Percentiles rank a stretch among this genome's conserved stretches.
Conservation (phyloP, 2,797 vertebrate genomes). For the Enteromius trimaculatus region DNA sequence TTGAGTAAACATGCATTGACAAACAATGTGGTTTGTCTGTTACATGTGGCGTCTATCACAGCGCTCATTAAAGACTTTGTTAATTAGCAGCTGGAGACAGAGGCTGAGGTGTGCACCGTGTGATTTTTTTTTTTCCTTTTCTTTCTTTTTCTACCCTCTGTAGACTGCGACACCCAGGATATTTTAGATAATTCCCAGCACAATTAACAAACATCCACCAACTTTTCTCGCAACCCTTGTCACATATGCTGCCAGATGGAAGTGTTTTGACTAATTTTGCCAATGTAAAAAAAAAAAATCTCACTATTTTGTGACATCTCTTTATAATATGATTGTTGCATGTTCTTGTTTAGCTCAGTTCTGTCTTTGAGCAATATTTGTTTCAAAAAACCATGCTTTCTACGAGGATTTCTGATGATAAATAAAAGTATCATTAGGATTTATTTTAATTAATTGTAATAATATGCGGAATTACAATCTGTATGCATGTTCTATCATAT, state of each 20-base stretch:
- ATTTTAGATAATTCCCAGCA: constrained; percentile 80
- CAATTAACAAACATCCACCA: constrained; percentile 77
- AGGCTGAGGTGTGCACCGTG: constrained; percentile 72
- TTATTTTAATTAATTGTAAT: not conserved
- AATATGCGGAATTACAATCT: not conserved
- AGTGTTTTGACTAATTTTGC: constrained; percentile 9
- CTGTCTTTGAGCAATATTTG: not conserved
- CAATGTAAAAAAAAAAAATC: not conserved
- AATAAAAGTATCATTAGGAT: not conserved
- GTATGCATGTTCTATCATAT: too few relatives aligned
- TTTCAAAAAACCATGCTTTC: not conserved
- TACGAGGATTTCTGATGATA: not conserved
- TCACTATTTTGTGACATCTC: not conserved
- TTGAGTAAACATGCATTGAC: constrained; percentile 88
- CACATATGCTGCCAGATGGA: constrained; percentile 15
- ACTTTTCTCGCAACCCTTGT: constrained; percentile 27
- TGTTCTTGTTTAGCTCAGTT: not conserved
- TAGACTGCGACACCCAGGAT: constrained; percentile 69
- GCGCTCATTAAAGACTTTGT: constrained; percentile 86
- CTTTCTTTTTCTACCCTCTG: constrained; percentile 66
- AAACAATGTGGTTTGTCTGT: constrained; percentile 89
- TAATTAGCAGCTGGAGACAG: constrained; percentile 90
- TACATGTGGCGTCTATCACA: constrained; percentile 84
- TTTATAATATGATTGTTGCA: not conserved
- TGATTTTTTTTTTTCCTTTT: constrained; percentile 50